Evolutionary conservation across 2,888 invertebrate genomes (phyloP), one percentile per base, ranked within the genome.

Genomic region (Oscheius sp.): DNA sequence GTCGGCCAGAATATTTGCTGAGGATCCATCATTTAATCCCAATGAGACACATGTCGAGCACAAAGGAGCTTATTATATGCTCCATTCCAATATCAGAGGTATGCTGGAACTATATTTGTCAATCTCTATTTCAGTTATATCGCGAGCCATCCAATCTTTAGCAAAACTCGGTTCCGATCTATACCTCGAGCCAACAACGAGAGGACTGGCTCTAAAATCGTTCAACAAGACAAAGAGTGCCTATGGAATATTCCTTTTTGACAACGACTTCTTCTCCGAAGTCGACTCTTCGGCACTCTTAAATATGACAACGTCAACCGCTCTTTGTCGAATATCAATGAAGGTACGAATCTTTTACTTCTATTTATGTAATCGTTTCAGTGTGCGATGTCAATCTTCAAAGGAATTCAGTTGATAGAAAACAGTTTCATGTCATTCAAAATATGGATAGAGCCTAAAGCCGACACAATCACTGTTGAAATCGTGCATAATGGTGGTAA

Each of bases 231-330:
- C 35, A 35, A 70, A 70, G 35, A 70, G 60, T 62, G 74, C 70
- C 42, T 74, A 70, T 70, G 74, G 70, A 47, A 51, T 62, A 47
- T 74, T 74, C 53, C 53, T 62, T 32, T 70, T 74, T 60, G 37
- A 59, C 11, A 60, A 47, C 42, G 74, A 74, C 33, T 74, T 74
- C 42, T 74, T 74, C 74, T 60, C 70, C 5, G 53, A 74, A 29
- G 55, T 48, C 2, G 70, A 74, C 37, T 35, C 50, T 21, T 70
- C 70, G 29, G 37, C n/a, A 11, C 35, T 74, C 4, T 3, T 7
- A 1, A 33, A 58, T 9, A n/a, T 13, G 5, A 51, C 50, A 10
- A 42, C 4, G 9, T 47, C 47, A 33, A 42, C 11, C 4, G 42
- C 42, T 21, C 47, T 68, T 7, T 70, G 70, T 35, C 4, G 74